Percentiles rank a stretch among this genome's conserved stretches.
Conservation (phyloP, 2,797 vertebrate genomes). For the Anolis apletophallus region DNA sequence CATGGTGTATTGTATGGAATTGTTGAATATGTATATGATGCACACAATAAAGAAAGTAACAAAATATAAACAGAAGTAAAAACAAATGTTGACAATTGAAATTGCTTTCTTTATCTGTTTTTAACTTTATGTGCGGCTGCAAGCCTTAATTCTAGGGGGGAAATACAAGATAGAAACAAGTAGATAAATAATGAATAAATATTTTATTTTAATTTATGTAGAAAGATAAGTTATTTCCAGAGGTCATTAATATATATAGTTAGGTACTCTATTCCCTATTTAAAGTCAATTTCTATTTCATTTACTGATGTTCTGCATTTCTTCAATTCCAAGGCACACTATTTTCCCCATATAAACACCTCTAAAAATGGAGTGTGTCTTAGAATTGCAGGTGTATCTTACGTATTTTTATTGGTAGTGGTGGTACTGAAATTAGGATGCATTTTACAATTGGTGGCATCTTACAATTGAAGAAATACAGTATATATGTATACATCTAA, state of each 20-base stretch:
- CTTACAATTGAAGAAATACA: too few relatives aligned
- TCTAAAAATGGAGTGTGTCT: too few relatives aligned
- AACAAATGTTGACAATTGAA: neutral
- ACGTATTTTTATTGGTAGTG: too few relatives aligned
- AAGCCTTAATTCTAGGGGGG: neutral
- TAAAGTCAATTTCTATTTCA: neutral
- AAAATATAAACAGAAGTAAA: neutral
- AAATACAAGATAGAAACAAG: neutral
- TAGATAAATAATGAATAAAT: neutral
- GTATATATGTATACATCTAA: too few relatives aligned
- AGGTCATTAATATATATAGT: neutral
- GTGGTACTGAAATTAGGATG: too few relatives aligned
- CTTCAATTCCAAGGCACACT: too few relatives aligned
- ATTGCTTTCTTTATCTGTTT: too few relatives aligned
- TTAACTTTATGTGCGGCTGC: too few relatives aligned
- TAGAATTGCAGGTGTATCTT: too few relatives aligned
- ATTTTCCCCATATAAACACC: too few relatives aligned
- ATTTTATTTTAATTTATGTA: neutral
- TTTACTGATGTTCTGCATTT: neutral
- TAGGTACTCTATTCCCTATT: neutral
- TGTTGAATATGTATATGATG: too few relatives aligned
- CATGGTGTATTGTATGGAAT: neutral
- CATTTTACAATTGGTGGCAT: too few relatives aligned
- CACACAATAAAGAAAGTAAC: neutral
- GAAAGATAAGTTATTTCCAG: neutral